phyloP scores from a whole-genome alignment of 2,888 invertebrate genomes.

The Notodonta ziczac region DNA sequence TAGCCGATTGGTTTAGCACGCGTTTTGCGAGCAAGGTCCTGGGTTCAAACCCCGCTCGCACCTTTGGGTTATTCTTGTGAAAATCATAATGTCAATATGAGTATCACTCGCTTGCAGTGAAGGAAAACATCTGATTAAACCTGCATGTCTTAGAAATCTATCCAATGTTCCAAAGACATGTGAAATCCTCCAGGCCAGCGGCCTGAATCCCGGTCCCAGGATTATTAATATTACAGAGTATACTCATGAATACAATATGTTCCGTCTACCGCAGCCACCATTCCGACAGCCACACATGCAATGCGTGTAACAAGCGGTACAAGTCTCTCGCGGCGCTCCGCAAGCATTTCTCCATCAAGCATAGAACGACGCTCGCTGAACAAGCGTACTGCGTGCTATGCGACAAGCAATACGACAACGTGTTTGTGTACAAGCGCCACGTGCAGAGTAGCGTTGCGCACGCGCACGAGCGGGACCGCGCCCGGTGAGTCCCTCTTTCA shows the following conservation, averaged over 20 bases:
- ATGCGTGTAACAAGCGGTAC: conserved; percentile 16
- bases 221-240: no score
- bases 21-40: no score
- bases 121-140: no score
- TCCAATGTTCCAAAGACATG: no score
- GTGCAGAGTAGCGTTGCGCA: conserved; percentile 34
- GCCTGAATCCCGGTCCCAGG: no score
- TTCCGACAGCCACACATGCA: conserved; percentile 11
- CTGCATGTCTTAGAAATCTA: no score
- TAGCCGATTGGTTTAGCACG: no score
- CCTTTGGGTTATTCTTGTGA: no score
- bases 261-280: conserved; percentile 18
- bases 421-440: conserved; percentile 38
- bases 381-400: conserved; percentile 55
- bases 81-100: no score
- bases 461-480: conserved; percentile 15
- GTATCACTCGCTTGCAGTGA: no score
- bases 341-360: conserved; percentile 14
- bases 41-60: no score
- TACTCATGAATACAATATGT: background rate
- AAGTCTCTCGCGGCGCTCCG: conserved; percentile 14
- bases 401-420: conserved; percentile 45
- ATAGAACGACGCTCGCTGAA: conserved; percentile 22
- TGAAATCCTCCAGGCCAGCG: no score
- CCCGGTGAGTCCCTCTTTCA: background rate